Conservation (phyloP, 2,113 vertebrate species). For the Corythoichthys haematopterus region DNA sequence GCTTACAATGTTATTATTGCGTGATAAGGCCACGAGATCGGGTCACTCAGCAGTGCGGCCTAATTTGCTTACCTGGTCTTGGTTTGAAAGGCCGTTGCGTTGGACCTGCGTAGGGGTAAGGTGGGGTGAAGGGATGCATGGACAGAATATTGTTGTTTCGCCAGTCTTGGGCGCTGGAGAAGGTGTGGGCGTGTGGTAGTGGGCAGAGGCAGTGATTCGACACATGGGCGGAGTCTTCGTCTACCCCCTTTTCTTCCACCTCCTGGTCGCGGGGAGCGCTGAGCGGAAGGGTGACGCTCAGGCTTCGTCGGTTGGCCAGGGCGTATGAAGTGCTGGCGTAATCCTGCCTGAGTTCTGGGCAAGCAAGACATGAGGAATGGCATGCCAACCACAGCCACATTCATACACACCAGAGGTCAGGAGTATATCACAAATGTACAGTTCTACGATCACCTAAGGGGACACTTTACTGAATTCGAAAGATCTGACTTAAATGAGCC, state of each 20-base stretch:
- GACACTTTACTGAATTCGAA: too few species aligned
- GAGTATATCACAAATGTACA: neutral
- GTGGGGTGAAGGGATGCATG: constrained; percentile 63
- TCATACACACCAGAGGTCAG: constrained; percentile 3
- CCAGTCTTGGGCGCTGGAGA: constrained; percentile 88
- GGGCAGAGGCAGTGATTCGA: constrained; percentile 83
- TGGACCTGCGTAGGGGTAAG: constrained; percentile 71
- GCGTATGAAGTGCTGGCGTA: constrained; percentile 81
- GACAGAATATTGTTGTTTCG: constrained; percentile 69
- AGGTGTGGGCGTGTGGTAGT: constrained; percentile 87
- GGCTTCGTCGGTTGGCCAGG: constrained; percentile 77
- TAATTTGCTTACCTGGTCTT: constrained; percentile 76
- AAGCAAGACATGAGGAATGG: constrained; percentile 41
- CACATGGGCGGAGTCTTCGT: constrained; percentile 84
- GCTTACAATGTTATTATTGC: constrained; percentile 44
- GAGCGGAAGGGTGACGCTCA: constrained; percentile 76
- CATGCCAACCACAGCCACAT: constrained; percentile 14
- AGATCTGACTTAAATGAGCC: too few species aligned
- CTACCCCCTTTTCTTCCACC: constrained; percentile 81
- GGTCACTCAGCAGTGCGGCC: neutral
- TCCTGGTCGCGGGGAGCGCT: constrained; percentile 75
- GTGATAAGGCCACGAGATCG: neutral
- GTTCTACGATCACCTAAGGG: too few species aligned
- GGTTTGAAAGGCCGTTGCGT: constrained; percentile 72
- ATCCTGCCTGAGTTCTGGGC: constrained; percentile 88